Percentiles rank a stretch among this genome's conserved stretches.
Conservation (phyloP, 2,113 vertebrate species). For the Gadus chalcogrammus region DNA sequence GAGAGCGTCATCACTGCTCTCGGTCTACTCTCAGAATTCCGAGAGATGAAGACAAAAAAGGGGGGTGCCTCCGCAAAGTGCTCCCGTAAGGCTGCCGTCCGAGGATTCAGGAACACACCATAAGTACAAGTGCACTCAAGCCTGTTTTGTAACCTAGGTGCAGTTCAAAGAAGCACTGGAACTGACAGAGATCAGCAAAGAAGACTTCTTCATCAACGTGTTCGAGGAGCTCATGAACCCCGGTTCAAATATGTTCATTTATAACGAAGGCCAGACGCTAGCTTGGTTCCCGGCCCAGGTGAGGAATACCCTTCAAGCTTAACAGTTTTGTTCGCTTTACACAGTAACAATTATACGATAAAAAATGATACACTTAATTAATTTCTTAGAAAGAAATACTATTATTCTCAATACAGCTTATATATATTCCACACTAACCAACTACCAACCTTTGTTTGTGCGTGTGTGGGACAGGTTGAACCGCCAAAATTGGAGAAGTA, state of each 20-base stretch:
- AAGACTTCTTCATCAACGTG: conserved; percentile 71
- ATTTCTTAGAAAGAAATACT: too few species aligned
- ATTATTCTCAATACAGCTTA: too few species aligned
- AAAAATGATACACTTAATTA: background rate
- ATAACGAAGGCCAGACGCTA: conserved; percentile 55
- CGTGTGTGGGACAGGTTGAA: background rate
- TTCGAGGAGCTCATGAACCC: conserved; percentile 68
- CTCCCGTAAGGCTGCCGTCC: too few species aligned
- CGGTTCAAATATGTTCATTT: conserved; percentile 65
- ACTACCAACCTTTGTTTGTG: background rate
- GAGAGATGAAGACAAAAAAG: too few species aligned
- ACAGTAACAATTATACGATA: background rate
- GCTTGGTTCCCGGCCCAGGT: conserved; percentile 79
- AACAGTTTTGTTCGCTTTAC: background rate
- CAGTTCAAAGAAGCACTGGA: conserved; percentile 63
- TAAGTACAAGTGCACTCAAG: too few species aligned
- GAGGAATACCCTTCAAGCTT: conserved; percentile 15
- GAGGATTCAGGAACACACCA: too few species aligned
- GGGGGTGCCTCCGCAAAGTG: too few species aligned
- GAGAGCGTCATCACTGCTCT: too few species aligned
- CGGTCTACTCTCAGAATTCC: too few species aligned
- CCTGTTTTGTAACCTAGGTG: conserved; percentile 56
- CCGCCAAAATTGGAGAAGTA: conserved; percentile 54
- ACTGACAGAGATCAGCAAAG: conserved; percentile 39
- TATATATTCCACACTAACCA: too few species aligned